phyloP scores from a whole-genome alignment of 2,888 invertebrate species.

The Melieria picta region DNA sequence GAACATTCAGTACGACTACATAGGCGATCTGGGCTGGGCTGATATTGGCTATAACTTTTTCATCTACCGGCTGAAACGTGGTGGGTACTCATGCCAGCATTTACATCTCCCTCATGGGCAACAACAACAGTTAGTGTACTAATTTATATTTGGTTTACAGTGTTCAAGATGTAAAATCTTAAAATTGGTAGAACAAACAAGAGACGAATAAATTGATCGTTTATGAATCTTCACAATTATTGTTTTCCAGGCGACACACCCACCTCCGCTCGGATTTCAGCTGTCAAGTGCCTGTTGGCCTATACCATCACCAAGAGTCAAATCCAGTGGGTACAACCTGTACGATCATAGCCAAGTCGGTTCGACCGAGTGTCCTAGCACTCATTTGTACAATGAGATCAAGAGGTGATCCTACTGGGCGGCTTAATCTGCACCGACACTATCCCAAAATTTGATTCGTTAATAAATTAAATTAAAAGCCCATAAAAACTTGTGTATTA shows the following conservation, averaged over 20 bases:
- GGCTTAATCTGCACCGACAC: conserved; percentile 1
- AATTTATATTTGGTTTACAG: no score
- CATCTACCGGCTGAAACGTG: conserved; percentile 45
- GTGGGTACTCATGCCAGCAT: conserved; percentile 51
- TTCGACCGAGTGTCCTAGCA: conserved; percentile 74
- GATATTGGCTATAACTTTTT: conserved; percentile 51
- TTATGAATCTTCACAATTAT: neutral
- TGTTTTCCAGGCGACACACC: conserved; percentile 32
- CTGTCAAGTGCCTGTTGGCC: conserved; percentile 69
- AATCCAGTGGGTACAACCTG: conserved; percentile 61
- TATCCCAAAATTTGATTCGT: no score
- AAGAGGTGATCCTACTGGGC: no score
- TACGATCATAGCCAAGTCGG: conserved; percentile 68
- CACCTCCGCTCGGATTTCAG: conserved; percentile 45
- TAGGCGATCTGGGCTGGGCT: conserved; percentile 47
- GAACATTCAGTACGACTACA: conserved; percentile 50
- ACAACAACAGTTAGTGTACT: conserved; percentile 34
- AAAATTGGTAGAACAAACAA: no score
- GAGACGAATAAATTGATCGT: no score
- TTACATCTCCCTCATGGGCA: conserved; percentile 53
- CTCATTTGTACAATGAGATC: conserved; percentile 69
- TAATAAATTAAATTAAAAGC: no score
- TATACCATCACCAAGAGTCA: conserved; percentile 70
- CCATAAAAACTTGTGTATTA: no score
- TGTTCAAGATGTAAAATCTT: no score